phyloP scores from a whole-genome alignment of 2,113 vertebrate genomes.

The Barnardius zonarius region DNA sequence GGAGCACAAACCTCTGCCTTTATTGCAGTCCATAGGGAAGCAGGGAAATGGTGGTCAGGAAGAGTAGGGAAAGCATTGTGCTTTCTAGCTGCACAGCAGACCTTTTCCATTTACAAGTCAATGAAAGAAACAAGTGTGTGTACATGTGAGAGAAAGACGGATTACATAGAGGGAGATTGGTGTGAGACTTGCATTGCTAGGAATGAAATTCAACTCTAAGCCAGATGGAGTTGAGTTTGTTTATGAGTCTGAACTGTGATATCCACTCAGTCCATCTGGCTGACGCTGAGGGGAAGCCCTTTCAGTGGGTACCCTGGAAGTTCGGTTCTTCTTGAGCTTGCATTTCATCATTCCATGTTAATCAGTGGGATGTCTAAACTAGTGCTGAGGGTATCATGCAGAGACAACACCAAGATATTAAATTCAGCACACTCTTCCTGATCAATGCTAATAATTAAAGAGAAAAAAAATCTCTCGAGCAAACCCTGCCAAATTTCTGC shows the following conservation, averaged over 20 bases:
- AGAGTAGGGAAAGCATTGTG: background rate
- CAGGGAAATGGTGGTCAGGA: background rate
- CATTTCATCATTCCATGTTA: background rate
- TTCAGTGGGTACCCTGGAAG: background rate
- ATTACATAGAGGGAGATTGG: background rate
- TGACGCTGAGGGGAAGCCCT: background rate
- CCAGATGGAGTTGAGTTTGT: slow-evolving; percentile 33
- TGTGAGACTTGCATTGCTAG: background rate
- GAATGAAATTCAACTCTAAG: slow-evolving; percentile 4
- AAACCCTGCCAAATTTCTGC: background rate
- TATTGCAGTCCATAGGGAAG: background rate
- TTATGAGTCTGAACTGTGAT: background rate
- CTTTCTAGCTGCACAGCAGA: background rate
- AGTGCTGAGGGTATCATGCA: accelerated
- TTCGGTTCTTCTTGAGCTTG: background rate
- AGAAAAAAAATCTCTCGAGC: background rate
- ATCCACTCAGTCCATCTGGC: slow-evolving; percentile 24
- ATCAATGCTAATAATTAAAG: background rate
- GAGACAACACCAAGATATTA: background rate
- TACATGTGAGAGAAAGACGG: background rate
- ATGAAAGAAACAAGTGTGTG: background rate
- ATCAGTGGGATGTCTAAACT: background rate
- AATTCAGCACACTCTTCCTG: background rate
- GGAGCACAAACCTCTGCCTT: background rate
- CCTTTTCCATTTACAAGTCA: background rate